Conservation (phyloP, 2,888 invertebrate species). For the Parascotia fuliginaria region DNA sequence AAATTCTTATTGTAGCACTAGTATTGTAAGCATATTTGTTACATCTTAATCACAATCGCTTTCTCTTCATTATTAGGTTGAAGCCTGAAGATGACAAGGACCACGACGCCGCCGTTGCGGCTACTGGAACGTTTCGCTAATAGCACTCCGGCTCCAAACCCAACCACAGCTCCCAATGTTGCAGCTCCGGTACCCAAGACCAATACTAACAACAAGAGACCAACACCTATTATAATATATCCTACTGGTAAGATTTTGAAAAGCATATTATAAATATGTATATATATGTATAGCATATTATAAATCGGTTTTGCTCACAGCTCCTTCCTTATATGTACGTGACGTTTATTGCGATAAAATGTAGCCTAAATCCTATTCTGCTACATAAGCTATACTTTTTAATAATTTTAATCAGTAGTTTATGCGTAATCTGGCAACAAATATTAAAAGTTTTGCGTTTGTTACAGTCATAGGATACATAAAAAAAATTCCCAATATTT, state of each 20-base stretch:
- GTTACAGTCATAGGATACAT: no score
- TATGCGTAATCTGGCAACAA: no score
- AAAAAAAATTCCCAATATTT: no score
- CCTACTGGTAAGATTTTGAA: conserved; percentile 25
- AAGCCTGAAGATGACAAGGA: conserved; percentile 58
- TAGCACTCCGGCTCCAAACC: conserved; percentile 51
- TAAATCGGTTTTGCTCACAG: no score
- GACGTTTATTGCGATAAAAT: no score
- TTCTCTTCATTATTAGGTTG: conserved; percentile 11
- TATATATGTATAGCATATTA: no score
- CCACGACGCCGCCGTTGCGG: conserved; percentile 57
- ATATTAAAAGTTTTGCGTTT: no score
- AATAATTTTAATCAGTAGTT: no score
- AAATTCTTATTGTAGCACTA: no score
- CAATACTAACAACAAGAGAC: conserved; percentile 86
- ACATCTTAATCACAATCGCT: neutral
- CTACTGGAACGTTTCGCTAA: conserved; percentile 63
- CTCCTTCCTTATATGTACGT: no score
- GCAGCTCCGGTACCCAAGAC: conserved; percentile 62
- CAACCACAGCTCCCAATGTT: conserved; percentile 54
- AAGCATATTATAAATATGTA: neutral
- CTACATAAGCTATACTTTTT: no score
- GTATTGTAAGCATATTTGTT: no score
- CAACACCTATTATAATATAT: conserved; percentile 87
- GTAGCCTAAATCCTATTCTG: neutral